These are phyloP conservation scores for Phalloptychus januarius DNA, from an alignment of 2,797 vertebrate genomes.

Conservation along the genomic window DNA sequence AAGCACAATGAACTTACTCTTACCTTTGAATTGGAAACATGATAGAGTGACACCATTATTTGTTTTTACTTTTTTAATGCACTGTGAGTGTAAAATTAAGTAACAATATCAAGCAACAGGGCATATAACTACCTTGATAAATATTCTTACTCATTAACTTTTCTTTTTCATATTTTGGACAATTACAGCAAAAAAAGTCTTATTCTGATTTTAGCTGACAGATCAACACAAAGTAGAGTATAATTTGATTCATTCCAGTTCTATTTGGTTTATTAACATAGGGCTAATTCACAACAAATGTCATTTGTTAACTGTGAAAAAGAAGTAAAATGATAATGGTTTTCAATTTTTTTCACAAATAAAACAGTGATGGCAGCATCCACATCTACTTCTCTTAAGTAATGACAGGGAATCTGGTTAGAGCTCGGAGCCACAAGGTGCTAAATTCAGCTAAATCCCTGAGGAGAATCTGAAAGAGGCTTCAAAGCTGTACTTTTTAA, in stretches of 20 bases:
- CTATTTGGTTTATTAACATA: background rate
- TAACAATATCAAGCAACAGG: background rate
- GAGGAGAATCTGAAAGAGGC: background rate
- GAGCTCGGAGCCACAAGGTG: background rate
- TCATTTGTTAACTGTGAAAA: background rate
- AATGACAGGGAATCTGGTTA: background rate
- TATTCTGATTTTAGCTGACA: background rate
- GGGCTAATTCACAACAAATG: background rate
- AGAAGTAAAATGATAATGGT: background rate
- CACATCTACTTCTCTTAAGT: background rate
- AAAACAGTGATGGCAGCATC: background rate
- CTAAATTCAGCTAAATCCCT: background rate
- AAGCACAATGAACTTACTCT: background rate
- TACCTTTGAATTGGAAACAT: background rate
- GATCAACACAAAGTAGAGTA: background rate
- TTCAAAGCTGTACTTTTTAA: no score
- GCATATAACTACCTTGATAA: background rate
- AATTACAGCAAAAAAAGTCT: background rate
- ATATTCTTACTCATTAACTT: background rate
- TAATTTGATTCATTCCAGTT: background rate
- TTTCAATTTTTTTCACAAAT: background rate
- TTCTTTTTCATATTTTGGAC: background rate
- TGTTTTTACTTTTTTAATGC: background rate
- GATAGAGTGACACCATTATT: background rate
- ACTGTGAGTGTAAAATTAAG: background rate